A percentile compares a stretch with the other conserved stretches of the same genome.
These are phyloP conservation scores for Prorops nasuta DNA, from an alignment of 1,140 invertebrate genomes.

Conservation along the genomic window DNA sequence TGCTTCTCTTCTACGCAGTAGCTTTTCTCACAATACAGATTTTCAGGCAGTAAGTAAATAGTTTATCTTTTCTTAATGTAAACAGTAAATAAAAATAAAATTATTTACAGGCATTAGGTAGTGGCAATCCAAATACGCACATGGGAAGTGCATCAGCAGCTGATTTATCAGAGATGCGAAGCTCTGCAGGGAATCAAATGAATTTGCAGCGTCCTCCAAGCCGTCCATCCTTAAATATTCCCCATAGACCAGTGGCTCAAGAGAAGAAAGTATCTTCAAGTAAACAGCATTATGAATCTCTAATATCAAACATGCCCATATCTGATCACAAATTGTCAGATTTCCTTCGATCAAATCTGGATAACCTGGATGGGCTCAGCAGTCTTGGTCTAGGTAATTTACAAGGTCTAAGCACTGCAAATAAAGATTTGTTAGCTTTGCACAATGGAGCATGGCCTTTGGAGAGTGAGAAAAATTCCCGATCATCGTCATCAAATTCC, in stretches of 20 bases:
- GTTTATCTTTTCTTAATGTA: background rate
- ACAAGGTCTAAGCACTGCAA: conserved; percentile 52
- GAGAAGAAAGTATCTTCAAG: conserved; percentile 43
- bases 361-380: conserved; percentile 66
- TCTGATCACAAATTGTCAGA: conserved; percentile 62
- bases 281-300: conserved; percentile 48
- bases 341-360: conserved; percentile 65
- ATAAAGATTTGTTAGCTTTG: conserved; percentile 68
- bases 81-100: background rate
- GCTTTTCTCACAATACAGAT: conserved; percentile 47
- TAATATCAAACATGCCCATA: conserved; percentile 49
- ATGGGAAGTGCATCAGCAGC: conserved; percentile 37
- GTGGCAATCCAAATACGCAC: conserved; percentile 39
- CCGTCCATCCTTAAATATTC: conserved; percentile 53
- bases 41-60: conserved; percentile 38
- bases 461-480: conserved; percentile 44
- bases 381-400: conserved; percentile 48
- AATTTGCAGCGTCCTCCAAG: conserved; percentile 52
- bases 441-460: conserved; percentile 67
- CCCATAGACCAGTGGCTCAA: conserved; percentile 46
- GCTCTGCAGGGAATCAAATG: conserved; percentile 40
- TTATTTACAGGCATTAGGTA: conserved; percentile 33
- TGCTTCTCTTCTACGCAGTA: conserved; percentile 43
- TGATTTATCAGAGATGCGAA: conserved; percentile 45
- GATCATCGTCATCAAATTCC: conserved; percentile 41